Evolutionary conservation across 2,113 vertebrate species (phyloP).

Genomic region (Laterallus jamaicensis): DNA sequence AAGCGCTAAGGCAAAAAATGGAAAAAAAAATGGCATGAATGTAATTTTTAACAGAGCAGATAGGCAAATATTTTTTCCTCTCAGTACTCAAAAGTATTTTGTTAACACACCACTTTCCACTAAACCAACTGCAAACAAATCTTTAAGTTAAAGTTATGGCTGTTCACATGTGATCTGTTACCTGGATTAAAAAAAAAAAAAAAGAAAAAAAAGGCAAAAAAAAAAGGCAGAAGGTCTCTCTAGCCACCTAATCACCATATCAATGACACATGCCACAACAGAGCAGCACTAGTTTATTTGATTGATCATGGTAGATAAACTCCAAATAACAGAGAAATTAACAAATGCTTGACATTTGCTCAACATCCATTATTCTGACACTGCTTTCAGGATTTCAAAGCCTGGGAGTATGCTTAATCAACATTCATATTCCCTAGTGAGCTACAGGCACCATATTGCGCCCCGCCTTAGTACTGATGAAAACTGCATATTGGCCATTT

Average conservation of each 20-base stretch:
- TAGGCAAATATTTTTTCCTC: neutral
- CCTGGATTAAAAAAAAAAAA: slow-evolving; percentile 57
- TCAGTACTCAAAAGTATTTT: neutral
- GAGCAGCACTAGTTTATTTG: slow-evolving; percentile 89
- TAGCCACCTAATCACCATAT: slow-evolving; percentile 97
- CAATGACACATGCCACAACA: slow-evolving; percentile 98
- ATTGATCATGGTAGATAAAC: slow-evolving; percentile 99
- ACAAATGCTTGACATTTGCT: slow-evolving; percentile 99
- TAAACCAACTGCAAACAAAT: slow-evolving; percentile 64
- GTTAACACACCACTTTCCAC: slow-evolving; percentile 58
- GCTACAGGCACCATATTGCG: slow-evolving; percentile 96
- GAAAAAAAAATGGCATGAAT: neutral
- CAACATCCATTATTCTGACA: slow-evolving; percentile 99
- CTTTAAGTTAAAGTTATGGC: slow-evolving; percentile 57
- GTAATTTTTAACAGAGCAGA: neutral
- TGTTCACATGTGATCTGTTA: slow-evolving; percentile 72
- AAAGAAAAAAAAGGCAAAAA: neutral
- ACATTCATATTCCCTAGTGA: slow-evolving; percentile 99
- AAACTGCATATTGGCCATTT: slow-evolving; percentile 98
- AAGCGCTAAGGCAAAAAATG: neutral
- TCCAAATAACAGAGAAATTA: slow-evolving; percentile 99
- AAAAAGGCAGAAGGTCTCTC: slow-evolving; percentile 83
- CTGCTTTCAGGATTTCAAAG: slow-evolving; percentile 98
- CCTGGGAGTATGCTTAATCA: slow-evolving; percentile 99
- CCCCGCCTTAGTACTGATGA: slow-evolving; percentile 97